A percentile compares a stretch with the other conserved stretches of the same genome.
These are phyloP conservation scores for Drosophila truncata DNA, from an alignment of 1,140 invertebrate species.

Conservation along the genomic window DNA sequence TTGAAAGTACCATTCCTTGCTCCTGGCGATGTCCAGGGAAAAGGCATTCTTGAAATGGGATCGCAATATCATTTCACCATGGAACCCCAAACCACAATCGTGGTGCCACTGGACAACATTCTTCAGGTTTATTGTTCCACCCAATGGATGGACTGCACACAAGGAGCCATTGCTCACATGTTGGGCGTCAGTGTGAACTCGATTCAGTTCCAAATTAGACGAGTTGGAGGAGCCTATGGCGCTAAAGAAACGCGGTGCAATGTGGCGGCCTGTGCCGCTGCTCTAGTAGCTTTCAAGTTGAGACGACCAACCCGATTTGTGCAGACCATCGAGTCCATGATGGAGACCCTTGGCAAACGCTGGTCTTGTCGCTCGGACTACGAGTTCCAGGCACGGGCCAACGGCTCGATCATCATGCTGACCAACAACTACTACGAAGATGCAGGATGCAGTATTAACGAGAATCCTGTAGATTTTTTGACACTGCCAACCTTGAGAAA, in stretches of 20 bases:
- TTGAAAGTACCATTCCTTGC: constrained; percentile 87
- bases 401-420: constrained; percentile 89
- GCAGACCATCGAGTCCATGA: constrained; percentile 89
- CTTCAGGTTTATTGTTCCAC: constrained; percentile 87
- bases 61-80: constrained; percentile 87
- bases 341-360: constrained; percentile 89
- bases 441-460: constrained; percentile 88
- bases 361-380: constrained; percentile 86
- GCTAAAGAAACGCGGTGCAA: constrained; percentile 88
- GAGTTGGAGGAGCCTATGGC: constrained; percentile 91
- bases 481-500: constrained; percentile 86
- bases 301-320: constrained; percentile 88
- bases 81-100: constrained; percentile 89
- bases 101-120: constrained; percentile 87
- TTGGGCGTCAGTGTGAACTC: constrained; percentile 86
- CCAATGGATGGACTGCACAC: constrained; percentile 90
- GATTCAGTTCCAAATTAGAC: constrained; percentile 88
- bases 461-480: constrained; percentile 84
- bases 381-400: constrained; percentile 87
- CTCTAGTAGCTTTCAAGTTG: constrained; percentile 88
- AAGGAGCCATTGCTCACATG: constrained; percentile 87
- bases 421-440: constrained; percentile 88
- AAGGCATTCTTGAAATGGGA: constrained; percentile 73
- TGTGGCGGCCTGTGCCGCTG: constrained; percentile 87
- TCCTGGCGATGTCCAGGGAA: constrained; percentile 49